Base-by-base conservation (phyloP, 64 coral and sea anemone genomes). In the Porites lutea region DNA sequence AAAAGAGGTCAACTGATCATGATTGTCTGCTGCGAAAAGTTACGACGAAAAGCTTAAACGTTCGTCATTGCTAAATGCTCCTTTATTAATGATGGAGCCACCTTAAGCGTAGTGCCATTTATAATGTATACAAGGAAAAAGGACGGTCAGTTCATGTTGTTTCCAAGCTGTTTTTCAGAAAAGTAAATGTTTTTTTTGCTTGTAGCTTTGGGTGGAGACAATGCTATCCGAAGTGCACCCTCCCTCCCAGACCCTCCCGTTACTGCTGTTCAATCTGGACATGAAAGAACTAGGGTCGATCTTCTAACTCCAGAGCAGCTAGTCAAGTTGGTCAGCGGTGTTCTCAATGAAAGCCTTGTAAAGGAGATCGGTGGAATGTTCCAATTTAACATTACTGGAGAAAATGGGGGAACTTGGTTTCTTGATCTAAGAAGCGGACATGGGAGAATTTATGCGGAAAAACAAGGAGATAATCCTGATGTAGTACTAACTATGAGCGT, bases 321-420 rank as follows among this genome's bases (percentile, higher is more conserved):
- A 10, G 93, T 98, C 48, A 76, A 89, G 72, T 48, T 95, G 19
- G 74, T 95, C 59, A 87, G 54, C 12, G 87, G 91, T 75, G 82
- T 95, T 46, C 64, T 95, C 13, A 94, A 93, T 52, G 93, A 98
- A 54, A 71, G 54, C 50, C 87, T 95, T 12, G 94, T 95, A 21
- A 77, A 78, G 48, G 90, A 82, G 52, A 91, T 98, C 0, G 96
- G 87, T 71, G 93, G 96, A 14, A 92, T 92, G 23, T 95, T 93
- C 73, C 93, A 91, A 19, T 98, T 98, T 51, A 91, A 95, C 74
- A 77, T 98, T 43, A n/a, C 62, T 79, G 96, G 96, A 4, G 94
- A 88, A 77, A 68, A 50, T 22, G 96, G 96, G 0, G 96, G 93
- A 60, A 90, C 91, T 37, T 98, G 96, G 93, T 95, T 90, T 65